A percentile compares a stretch with the other conserved stretches of the same genome.
Conservation (phyloP, 2,113 vertebrate genomes). For the Ochotona curzoniae region DNA sequence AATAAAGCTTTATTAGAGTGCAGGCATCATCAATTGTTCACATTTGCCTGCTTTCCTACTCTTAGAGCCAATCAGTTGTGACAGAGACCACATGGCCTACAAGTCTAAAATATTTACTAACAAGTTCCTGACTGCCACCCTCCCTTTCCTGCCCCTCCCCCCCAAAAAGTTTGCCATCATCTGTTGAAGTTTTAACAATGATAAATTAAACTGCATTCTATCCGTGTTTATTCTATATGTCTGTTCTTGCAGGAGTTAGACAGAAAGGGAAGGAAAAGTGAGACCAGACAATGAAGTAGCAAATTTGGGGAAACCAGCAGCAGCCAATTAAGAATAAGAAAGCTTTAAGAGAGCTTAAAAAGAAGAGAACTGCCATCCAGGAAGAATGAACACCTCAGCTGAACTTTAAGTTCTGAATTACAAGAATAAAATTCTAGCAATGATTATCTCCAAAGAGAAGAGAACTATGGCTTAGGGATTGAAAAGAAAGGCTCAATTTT, state of each 20-base stretch:
- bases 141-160: no score
- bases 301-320: neutral
- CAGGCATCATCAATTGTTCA: neutral
- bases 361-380: neutral
- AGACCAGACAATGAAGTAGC: neutral
- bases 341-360: neutral
- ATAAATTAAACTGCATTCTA: neutral
- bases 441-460: neutral
- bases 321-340: neutral
- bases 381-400: neutral
- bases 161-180: neutral
- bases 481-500: neutral
- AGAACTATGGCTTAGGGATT: neutral
- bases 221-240: neutral
- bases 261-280: neutral
- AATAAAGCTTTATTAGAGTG: slow-evolving; percentile 5
- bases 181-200: neutral
- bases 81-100: neutral
- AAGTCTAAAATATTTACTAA: neutral
- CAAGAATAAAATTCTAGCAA: neutral
- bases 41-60: neutral
- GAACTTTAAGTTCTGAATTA: neutral
- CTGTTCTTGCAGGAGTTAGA: neutral
- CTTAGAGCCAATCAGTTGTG: neutral
- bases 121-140: neutral